Evolutionary conservation across 2,113 vertebrate species (phyloP).

Genomic region (Leucoraja erinaceus): DNA sequence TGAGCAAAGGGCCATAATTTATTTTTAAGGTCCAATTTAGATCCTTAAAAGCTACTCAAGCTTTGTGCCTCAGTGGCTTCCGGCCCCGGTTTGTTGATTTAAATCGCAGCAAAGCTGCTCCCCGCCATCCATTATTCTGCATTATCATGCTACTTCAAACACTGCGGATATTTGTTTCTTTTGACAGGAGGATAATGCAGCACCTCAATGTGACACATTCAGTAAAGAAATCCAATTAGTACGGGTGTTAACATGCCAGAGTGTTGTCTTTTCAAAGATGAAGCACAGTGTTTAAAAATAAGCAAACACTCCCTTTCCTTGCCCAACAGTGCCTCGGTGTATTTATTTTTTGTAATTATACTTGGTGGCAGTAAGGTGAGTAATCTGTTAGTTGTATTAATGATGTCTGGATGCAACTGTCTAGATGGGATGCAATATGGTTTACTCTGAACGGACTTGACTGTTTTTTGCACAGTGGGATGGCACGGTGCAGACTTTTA

Average conservation of each 20-base stretch:
- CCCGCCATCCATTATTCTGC: not conserved
- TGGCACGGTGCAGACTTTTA: not conserved
- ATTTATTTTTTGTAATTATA: slow-evolving; percentile 6
- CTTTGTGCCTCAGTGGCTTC: not conserved
- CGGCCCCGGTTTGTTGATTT: not conserved
- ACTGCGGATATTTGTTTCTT: not conserved
- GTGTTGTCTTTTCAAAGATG: slow-evolving; percentile 12
- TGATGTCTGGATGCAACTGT: not conserved
- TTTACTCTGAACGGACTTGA: not conserved
- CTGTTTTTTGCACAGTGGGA: not conserved
- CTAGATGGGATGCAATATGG: not conserved
- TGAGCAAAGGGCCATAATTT: slow-evolving; percentile 12
- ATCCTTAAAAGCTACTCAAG: not conserved
- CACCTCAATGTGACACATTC: not conserved
- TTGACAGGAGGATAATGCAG: slow-evolving; percentile 19
- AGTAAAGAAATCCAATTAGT: slow-evolving; percentile 34
- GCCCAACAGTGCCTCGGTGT: not conserved
- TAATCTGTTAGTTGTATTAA: not conserved
- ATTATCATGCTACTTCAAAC: not conserved
- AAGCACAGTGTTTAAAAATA: slow-evolving; percentile 19
- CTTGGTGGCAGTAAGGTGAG: not conserved
- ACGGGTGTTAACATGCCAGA: slow-evolving; percentile 13
- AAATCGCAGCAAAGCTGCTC: not conserved
- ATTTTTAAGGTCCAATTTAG: not conserved
- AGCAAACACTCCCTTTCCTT: not conserved